Base-by-base conservation (phyloP, 2,888 invertebrate species). In the Podabrus alpinus region DNA sequence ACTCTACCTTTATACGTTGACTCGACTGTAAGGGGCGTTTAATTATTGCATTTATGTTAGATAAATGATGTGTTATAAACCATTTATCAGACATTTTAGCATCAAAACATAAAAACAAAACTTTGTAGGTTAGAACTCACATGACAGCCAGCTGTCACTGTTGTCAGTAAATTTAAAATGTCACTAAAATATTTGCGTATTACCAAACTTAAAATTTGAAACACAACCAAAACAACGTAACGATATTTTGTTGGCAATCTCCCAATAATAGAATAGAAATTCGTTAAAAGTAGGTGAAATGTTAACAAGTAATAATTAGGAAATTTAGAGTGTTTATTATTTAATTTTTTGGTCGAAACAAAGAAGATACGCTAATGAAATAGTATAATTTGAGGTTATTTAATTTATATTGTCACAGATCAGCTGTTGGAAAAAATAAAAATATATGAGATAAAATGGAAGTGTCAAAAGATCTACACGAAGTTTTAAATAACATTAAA, bases 1-100 rank as follows among this genome's bases (percentile, higher is more conserved):
- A 15, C 2, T 15, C 73, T 79, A 87, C 94, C 91, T 94, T 94
- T 83, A 94, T 92, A 68, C 94, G 90, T 84, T 92, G 92, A 79
- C 92, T 92, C 85, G 90, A 90, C 85, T 90, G 89, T 80, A 93
- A 88, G 1, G 92, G 92, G 84, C 89, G 90, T 79, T 90, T 89
- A 79, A 93, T 89, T 76, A 88, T 88, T 80, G 89, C 88, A 67
- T 92, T 91, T 80, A 92, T 88, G 86, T 91, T 82, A 77, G 81
- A 83, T 73, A 81, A 75, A 80, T 84, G 83, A 81, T 87, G 84
- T 5, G 85, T 82, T 72, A 86, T 79, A 76, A 84, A 77, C 80
- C 82, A 82, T 69, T 82, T 82, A 66, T 21, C 17, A 13, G 15
- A 24, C 24, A 68, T 68, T 68, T 68, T 25, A 13, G 59, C 59